Percentiles rank a stretch among this genome's conserved stretches.
Conservation (phyloP, 2,113 vertebrate genomes). For the Strix uralensis region DNA sequence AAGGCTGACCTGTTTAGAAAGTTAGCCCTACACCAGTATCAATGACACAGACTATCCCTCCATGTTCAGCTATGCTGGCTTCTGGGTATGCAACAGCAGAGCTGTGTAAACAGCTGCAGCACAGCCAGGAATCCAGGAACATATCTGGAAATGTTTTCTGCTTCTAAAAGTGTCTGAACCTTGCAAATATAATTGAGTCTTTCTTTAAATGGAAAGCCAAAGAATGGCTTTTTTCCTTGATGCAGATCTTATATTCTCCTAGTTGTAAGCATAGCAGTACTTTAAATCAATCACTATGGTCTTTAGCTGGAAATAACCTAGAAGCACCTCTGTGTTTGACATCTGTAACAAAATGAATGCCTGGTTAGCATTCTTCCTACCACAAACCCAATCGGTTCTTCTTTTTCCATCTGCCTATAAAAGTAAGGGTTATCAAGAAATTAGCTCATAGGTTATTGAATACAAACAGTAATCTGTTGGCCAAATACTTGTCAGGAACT, state of each 20-base stretch:
- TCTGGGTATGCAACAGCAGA: not conserved
- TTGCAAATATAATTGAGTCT: not conserved
- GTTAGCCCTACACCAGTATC: not conserved
- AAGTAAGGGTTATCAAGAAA: not conserved
- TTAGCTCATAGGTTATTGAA: not conserved
- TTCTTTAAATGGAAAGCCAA: slow-evolving; percentile 17
- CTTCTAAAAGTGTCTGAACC: not conserved
- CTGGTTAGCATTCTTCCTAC: not conserved
- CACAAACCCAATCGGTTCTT: not conserved
- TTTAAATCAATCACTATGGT: not conserved
- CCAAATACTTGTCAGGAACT: not conserved
- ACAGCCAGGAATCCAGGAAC: not conserved
- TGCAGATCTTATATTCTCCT: not conserved
- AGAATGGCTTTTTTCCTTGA: slow-evolving; percentile 7
- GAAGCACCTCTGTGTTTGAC: not conserved
- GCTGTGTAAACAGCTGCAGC: not conserved
- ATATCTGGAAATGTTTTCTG: not conserved
- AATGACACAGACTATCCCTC: not conserved
- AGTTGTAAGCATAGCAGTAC: not conserved
- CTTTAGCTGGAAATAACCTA: not conserved
- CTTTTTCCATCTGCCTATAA: not conserved
- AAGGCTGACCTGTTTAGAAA: not conserved
- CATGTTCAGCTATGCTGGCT: not conserved
- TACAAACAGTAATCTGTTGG: not conserved
- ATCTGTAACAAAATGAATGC: slow-evolving; percentile 3